A percentile compares a stretch with the other conserved stretches of the same genome.
phyloP scores from a whole-genome alignment of 2,113 vertebrate genomes.

The Rhabdornis inornatus region DNA sequence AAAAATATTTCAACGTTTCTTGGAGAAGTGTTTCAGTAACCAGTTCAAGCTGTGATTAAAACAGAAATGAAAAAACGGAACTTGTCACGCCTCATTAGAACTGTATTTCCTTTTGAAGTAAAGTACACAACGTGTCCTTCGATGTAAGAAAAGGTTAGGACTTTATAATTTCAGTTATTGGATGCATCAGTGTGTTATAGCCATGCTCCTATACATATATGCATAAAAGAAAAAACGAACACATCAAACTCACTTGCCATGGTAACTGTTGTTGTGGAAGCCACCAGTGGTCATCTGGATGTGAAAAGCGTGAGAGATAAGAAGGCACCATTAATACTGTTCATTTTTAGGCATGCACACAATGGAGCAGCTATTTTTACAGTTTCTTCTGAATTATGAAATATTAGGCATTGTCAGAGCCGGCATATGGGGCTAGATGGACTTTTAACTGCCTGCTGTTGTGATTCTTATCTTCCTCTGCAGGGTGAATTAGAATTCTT shows the following conservation, averaged over 20 bases:
- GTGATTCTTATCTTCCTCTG: conserved; percentile 43
- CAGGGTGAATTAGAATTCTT: conserved; percentile 47
- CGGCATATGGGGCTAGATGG: neutral
- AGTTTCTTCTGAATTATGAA: conserved; percentile 32
- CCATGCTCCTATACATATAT: neutral
- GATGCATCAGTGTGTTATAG: neutral
- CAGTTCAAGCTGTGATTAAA: neutral
- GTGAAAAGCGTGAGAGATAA: neutral
- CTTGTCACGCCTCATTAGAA: neutral
- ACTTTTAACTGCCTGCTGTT: conserved; percentile 35
- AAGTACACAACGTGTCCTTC: neutral
- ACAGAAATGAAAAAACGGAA: neutral
- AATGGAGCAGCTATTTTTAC: neutral
- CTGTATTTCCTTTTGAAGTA: neutral
- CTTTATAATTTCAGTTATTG: neutral
- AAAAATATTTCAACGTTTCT: neutral
- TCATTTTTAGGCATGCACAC: neutral
- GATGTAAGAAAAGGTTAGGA: neutral
- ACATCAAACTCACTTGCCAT: neutral
- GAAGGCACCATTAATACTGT: neutral
- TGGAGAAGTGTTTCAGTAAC: neutral
- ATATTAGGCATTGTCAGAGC: conserved; percentile 5
- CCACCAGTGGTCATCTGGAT: neutral
- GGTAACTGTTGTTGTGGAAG: neutral
- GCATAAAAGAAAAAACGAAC: neutral